These are phyloP conservation scores for Platalea minor DNA, from an alignment of 2,797 vertebrate genomes.

Conservation along the genomic window DNA sequence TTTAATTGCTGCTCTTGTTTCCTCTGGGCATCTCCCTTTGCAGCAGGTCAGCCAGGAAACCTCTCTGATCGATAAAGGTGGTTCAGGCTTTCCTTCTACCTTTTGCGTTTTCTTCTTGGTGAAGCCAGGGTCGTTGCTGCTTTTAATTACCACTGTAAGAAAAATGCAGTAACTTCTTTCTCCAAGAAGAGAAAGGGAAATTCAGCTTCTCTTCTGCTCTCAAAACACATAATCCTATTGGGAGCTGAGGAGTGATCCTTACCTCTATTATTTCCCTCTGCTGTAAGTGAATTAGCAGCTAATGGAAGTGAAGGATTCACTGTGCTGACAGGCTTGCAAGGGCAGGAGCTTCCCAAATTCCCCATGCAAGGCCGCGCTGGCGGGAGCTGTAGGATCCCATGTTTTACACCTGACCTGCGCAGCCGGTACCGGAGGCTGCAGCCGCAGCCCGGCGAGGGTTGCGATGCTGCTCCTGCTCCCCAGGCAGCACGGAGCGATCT, in stretches of 20 bases:
- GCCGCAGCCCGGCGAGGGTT: neutral
- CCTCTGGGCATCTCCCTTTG: neutral
- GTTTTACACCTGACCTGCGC: neutral
- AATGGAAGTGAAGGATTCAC: neutral
- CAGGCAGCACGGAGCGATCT: rapidly evolving
- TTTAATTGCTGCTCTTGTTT: conserved; percentile 31
- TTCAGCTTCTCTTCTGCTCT: neutral
- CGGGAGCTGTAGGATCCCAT: neutral
- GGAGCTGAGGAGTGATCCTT: neutral
- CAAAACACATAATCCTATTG: neutral
- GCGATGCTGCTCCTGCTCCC: neutral
- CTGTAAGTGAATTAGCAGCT: neutral
- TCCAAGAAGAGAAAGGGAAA: neutral
- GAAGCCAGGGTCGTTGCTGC: neutral
- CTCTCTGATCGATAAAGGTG: neutral
- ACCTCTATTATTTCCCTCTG: neutral
- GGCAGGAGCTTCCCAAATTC: neutral
- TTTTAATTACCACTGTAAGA: neutral
- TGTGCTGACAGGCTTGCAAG: neutral
- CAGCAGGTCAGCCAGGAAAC: neutral
- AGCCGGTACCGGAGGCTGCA: neutral
- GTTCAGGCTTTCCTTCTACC: neutral
- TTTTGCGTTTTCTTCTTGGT: neutral
- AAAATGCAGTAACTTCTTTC: neutral
- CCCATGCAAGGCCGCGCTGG: rapidly evolving